Percentiles rank a stretch among this genome's conserved stretches.
phyloP scores from a whole-genome alignment of 2,797 vertebrate genomes.

The Nyctalus aviator region DNA sequence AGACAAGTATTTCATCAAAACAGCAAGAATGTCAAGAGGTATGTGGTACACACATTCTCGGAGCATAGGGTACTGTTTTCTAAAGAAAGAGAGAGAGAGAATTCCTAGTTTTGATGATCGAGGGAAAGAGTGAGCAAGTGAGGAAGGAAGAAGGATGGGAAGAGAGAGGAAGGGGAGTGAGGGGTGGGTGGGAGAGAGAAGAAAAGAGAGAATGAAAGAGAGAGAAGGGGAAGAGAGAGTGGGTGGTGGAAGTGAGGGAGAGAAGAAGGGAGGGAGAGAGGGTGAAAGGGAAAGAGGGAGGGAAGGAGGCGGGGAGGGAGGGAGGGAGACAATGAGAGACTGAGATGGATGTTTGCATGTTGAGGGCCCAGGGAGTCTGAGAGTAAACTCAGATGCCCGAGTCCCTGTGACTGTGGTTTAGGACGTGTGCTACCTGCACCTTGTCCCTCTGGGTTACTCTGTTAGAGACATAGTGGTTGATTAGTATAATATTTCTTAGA shows the following conservation, averaged over 20 bases:
- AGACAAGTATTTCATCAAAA: background rate
- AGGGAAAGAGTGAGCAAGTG: background rate
- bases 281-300: no score
- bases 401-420: background rate
- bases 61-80: background rate
- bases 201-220: no score
- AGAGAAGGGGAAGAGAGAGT: no score
- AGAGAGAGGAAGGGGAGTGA: no score
- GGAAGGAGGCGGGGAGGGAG: no score
- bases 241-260: no score
- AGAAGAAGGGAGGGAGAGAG: background rate
- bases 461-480: background rate
- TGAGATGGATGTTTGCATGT: no score
- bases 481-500: background rate
- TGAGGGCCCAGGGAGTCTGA: background rate
- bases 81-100: background rate
- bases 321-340: no score
- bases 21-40: background rate
- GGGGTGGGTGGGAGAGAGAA: no score
- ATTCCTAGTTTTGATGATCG: background rate
- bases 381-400: background rate
- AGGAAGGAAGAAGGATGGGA: no score
- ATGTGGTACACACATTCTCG: background rate
- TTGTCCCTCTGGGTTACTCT: background rate
- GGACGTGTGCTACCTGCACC: rapidly evolving